Evolutionary conservation across 2,888 invertebrate genomes (phyloP), one percentile per base, ranked within the genome.

Genomic region (Strigamia transsilvanica): DNA sequence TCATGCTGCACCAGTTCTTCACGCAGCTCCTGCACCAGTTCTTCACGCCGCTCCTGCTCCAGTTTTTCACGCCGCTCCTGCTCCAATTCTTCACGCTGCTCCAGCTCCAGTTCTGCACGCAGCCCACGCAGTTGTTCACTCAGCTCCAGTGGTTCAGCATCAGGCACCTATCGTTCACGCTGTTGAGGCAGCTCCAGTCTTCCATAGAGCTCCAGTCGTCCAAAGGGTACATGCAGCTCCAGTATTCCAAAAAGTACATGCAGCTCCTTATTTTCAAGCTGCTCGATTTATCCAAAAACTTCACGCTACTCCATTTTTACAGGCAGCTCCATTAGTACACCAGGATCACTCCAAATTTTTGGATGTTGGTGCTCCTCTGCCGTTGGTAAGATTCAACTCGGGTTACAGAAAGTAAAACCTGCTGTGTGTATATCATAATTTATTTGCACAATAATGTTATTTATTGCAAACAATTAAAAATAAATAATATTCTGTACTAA

Each of bases 81-180:
- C 73, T 27, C 73, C 73, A 73, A 12, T 73, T 73, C 73, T 32
- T 7, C 73, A 73, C 27, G 73, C 73, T n/a, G 73, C 73, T 27
- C 73, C 73, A 15, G 73, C 73, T 73, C 73, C 73, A 27, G 10
- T 73, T 73, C 27, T 73, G 2, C 73, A 73, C 13, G 73, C 27
- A 27, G 73, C 27, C 2, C 32, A 12, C 27, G 13, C 27, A 13
- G 13, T 73, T 10, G 27, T 32, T 7, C 73, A 73, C 13, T 12
- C 73, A 10, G 27, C 15, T 13, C 32, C 32, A 32, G 73, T 23
- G 61, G 61, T 61, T 15, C 46, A 46, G n/a, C 46, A 46, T 18
- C n/a, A 23, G 10, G 61, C 73, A 15, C 73, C 73, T 27, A 4
- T 73, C 1, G 12, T 73, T 5, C 73, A 73, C 4, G 73, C 73